Base-by-base conservation (phyloP, 2,113 vertebrate genomes). In the Cairina moschata region DNA sequence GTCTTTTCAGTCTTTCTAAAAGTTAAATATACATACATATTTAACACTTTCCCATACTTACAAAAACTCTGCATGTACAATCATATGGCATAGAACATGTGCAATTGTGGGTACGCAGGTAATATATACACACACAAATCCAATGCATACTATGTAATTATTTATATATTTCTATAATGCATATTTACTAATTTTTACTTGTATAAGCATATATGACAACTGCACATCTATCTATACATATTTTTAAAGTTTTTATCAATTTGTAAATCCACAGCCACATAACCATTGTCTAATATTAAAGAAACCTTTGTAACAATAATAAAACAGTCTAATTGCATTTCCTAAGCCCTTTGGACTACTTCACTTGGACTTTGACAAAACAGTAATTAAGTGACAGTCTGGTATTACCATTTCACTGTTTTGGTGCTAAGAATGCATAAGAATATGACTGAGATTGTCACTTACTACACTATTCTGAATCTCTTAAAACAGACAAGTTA, bases 321-420 rank as follows among this genome's bases (percentile, higher is more conserved):
- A 83, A 88, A 66, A 21, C 4, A 36, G 6, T 21, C 28, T 32
- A 56, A 65, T 10, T 60, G 7, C 8, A 46, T 79, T 73, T 90
- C 8, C 40, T 60, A 44, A 88, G 6, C 11, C 58, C 2, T 60
- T 60, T 56, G 7, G 6, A 36, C 11, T 48, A 15, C 16, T 73
- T 80, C 10, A n/a, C 8, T 56, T 60, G 5, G 7, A 48, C 9
- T 75, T 65, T n/a, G 32, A 40, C 8, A 25, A 32, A 0, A 0
- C 20, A 72, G 2, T 50, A 63, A 11, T 42, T 21, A 84, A 62
- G 29, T 55, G 21, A 11, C 12, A 67, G 16, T 9, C 5, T 63
- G 21, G 14, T 42, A n/a, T 59, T 67, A 22, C 8, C 4, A 6
- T n/a, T 50, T 29, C 8, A 20, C 40, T 40, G 2, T 42, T 81